A percentile compares a stretch with the other conserved stretches of the same genome.
Evolutionary conservation across 2,113 vertebrate genomes (phyloP).

Genomic region (Steatornis caripensis): DNA sequence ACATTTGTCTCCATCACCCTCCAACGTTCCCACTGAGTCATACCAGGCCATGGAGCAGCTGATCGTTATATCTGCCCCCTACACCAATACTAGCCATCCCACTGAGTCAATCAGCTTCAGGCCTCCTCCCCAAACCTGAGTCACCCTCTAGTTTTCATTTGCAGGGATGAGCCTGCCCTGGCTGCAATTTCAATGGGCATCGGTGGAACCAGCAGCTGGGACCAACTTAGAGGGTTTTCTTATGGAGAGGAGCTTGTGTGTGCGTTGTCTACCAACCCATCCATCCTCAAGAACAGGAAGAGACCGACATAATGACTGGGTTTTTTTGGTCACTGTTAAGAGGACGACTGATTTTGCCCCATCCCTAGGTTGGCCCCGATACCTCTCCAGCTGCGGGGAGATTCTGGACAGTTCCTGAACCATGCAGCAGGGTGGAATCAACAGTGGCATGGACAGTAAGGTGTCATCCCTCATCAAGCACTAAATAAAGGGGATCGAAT

Average conservation of each 20-base stretch:
- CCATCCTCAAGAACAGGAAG: background rate
- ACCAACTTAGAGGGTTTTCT: background rate
- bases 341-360: background rate
- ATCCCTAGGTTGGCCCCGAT: rapidly evolving
- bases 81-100: rapidly evolving
- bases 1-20: background rate
- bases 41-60: rapidly evolving
- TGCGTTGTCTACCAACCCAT: background rate
- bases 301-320: background rate
- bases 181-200: background rate
- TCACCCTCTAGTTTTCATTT: background rate
- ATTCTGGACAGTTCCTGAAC: background rate
- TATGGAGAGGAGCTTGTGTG: background rate
- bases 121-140: background rate
- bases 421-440: background rate
- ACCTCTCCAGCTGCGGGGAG: background rate
- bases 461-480: background rate
- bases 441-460: background rate
- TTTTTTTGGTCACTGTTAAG: background rate
- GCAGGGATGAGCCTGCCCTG: background rate
- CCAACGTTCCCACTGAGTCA: background rate
- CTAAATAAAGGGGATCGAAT: background rate
- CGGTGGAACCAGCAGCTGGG: background rate
- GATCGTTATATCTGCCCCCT: background rate
- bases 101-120: background rate